Conservation (phyloP, 2,113 vertebrate species). For the Halcyon senegalensis region DNA sequence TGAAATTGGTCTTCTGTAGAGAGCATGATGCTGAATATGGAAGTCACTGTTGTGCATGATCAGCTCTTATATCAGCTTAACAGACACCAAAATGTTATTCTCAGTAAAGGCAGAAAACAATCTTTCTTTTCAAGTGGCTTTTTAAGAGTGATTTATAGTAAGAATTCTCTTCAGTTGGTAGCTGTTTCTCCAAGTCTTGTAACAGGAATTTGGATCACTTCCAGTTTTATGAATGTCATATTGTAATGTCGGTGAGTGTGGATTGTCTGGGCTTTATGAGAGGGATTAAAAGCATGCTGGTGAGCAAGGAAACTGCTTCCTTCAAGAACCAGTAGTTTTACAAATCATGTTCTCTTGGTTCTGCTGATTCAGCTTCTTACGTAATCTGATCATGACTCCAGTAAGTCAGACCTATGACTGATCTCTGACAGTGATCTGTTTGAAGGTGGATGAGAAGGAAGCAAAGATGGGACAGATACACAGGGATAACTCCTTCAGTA, state of each 20-base stretch:
- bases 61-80: neutral
- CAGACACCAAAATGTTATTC: neutral
- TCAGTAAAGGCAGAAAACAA: neutral
- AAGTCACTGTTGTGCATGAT: neutral
- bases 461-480: neutral
- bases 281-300: neutral
- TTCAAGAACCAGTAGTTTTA: neutral
- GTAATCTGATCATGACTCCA: neutral
- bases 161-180: neutral
- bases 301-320: neutral
- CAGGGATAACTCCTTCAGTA: neutral
- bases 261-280: neutral
- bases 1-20: neutral
- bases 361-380: neutral
- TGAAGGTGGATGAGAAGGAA: neutral
- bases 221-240: neutral
- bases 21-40: neutral
- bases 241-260: neutral
- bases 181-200: neutral
- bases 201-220: neutral
- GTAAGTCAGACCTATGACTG: neutral
- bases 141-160: neutral
- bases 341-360: neutral
- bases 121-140: neutral
- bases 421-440: neutral